A percentile compares a stretch with the other conserved stretches of the same genome.
Evolutionary conservation across 2,113 vertebrate species (phyloP).

Genomic region (Catharus bicknelli): DNA sequence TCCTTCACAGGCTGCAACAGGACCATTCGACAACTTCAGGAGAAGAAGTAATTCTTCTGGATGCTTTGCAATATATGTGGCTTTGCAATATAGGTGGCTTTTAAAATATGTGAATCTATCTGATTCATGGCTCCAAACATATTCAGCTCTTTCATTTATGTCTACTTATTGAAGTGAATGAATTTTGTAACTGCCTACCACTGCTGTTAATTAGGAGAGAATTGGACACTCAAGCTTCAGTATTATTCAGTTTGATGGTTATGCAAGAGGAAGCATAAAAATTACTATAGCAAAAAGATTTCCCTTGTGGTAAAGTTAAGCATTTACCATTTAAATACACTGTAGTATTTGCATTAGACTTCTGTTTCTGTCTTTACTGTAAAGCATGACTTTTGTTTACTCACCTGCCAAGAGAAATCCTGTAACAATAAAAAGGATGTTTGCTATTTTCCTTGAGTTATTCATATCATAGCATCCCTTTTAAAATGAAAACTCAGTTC

Average conservation of each 20-base stretch:
- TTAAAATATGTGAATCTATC: neutral
- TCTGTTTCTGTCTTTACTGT: neutral
- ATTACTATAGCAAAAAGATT: neutral
- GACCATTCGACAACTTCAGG: fast-evolving
- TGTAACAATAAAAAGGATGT: neutral
- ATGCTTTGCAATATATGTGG: neutral
- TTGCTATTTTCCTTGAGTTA: neutral
- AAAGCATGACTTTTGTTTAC: neutral
- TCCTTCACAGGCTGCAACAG: neutral
- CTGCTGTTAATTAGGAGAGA: neutral
- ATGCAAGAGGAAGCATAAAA: neutral
- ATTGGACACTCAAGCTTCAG: neutral
- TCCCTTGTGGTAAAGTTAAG: neutral
- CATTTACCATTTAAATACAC: neutral
- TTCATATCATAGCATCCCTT: neutral
- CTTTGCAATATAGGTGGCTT: neutral
- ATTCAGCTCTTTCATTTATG: neutral
- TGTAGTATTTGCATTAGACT: neutral
- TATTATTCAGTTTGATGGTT: neutral
- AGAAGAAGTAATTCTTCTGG: neutral
- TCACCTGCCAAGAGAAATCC: neutral
- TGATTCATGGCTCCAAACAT: neutral
- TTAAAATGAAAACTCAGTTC: neutral
- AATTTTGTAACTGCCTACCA: neutral
- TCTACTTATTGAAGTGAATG: neutral